Evolutionary conservation across 2,797 vertebrate species (phyloP), one percentile per base, ranked within the genome.

Genomic region (Sebastes kiyomatsui): DNA sequence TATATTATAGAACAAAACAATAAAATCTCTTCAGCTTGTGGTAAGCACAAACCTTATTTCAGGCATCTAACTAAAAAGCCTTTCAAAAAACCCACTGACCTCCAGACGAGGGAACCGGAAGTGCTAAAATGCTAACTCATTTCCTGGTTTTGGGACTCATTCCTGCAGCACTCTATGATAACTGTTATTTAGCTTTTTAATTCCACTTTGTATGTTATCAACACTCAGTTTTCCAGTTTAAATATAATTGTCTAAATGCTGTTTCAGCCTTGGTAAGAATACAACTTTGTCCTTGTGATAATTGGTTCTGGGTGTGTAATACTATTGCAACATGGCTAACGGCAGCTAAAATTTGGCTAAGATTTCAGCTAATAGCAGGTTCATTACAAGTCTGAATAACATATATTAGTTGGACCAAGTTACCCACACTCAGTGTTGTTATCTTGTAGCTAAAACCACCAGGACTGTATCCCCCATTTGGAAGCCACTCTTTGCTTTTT

Each of bases 381-480:
- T 35, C 5, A 49, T 74, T 42, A 28, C 33, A 73, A 35, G 73
- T 38, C 12, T 38, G 28, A 58, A 16, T 20, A 38, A 23, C 30
- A 3, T 30, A 28, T 60, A 65, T 12, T 23, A 27, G n/a, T 46
- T 52, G 27, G 65, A 58, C 59, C 16, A 61, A 42, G 35, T 78
- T 49, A 59, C 16, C 16, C 56, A 56, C 38, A 20, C 11, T 54
- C 23, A 49, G 28, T 46, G n/a, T 66, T 59, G 23, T 81, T 69
- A 60, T 66, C 12, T 60, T 66, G 25, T 67, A n/a, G 56, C 30
- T 74, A n/a, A 77, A 84, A 75, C 20, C 69, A 65, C 7, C 28
- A 46, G 70, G n/a, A 62, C 13, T 30, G 13, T 68, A 28, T 82
- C 54, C 59, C 62, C 11, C 30, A 18, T 71, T 62, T 62, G 54